These are phyloP conservation scores for Pollenia amentaria DNA, from an alignment of 2,888 invertebrate genomes.

Conservation along the genomic window DNA sequence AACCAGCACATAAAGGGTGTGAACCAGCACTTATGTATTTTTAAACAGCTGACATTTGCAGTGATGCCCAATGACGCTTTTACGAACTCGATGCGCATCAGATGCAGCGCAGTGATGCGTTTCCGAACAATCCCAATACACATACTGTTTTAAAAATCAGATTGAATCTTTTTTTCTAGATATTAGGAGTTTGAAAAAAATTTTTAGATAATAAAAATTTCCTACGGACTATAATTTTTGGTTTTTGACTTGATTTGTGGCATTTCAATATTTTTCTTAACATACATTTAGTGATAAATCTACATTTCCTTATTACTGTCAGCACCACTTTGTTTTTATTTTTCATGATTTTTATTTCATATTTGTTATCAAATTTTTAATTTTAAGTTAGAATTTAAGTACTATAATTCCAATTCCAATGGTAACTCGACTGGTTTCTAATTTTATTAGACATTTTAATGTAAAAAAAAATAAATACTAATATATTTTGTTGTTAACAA, in stretches of 20 bases:
- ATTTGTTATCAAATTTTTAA: slow-evolving; percentile 38
- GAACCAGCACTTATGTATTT: no score
- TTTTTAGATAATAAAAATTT: background rate
- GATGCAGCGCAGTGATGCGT: no score
- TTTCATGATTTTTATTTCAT: background rate
- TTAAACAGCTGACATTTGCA: no score
- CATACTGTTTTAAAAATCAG: no score
- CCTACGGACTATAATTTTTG: background rate
- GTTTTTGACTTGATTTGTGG: slow-evolving; percentile 8
- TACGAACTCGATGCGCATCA: no score
- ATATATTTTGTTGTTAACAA: slow-evolving; percentile 43
- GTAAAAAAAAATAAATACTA: slow-evolving; percentile 23
- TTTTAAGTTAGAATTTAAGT: slow-evolving; percentile 55
- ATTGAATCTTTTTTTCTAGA: no score
- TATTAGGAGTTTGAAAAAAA: background rate
- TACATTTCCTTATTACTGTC: slow-evolving; percentile 20
- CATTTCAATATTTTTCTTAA: slow-evolving; percentile 23
- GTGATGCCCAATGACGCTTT: no score
- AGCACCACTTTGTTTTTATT: background rate
- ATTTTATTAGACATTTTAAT: slow-evolving; percentile 52
- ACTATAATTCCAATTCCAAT: slow-evolving; percentile 66
- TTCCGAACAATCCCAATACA: no score
- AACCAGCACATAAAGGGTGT: no score
- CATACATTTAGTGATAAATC: slow-evolving; percentile 17
- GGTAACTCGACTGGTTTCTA: slow-evolving; percentile 72